A percentile compares a stretch with the other conserved stretches of the same genome.
Conservation (phyloP, 2,888 invertebrate genomes). For the Pristionchus fissidentatus region DNA sequence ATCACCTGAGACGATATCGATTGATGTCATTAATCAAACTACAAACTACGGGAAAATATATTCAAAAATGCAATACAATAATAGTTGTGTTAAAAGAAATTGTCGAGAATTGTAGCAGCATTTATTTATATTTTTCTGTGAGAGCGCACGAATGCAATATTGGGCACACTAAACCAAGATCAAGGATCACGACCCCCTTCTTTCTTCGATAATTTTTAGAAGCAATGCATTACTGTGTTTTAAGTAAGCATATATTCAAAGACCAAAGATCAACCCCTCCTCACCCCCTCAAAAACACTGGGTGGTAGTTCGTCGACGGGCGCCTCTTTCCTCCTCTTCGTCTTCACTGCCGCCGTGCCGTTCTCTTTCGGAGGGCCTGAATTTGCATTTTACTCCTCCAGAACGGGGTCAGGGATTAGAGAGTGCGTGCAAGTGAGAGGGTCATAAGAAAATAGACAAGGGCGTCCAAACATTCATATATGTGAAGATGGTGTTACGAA, state of each 20-base stretch:
- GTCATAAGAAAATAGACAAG: neutral
- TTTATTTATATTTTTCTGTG: no score
- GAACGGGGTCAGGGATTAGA: neutral
- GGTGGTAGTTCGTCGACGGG: conserved; percentile 42
- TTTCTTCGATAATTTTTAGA: no score
- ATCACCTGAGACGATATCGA: conserved; percentile 56
- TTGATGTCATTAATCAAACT: neutral
- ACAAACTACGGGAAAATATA: neutral
- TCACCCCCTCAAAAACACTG: conserved; percentile 18
- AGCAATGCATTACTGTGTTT: neutral
- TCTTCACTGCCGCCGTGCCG: neutral
- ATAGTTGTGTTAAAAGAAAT: no score
- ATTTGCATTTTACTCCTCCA: neutral
- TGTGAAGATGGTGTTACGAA: no score
- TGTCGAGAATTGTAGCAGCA: no score
- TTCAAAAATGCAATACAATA: neutral
- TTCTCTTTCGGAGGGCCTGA: neutral
- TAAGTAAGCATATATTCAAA: neutral
- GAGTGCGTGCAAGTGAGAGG: neutral
- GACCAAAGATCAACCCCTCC: neutral
- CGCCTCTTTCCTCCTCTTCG: neutral
- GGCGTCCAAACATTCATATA: no score
- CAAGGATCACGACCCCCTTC: no score
- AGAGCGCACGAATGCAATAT: no score
- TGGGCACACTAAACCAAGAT: no score